These are phyloP conservation scores for Colius striatus DNA, from an alignment of 2,113 vertebrate species.

Conservation along the genomic window DNA sequence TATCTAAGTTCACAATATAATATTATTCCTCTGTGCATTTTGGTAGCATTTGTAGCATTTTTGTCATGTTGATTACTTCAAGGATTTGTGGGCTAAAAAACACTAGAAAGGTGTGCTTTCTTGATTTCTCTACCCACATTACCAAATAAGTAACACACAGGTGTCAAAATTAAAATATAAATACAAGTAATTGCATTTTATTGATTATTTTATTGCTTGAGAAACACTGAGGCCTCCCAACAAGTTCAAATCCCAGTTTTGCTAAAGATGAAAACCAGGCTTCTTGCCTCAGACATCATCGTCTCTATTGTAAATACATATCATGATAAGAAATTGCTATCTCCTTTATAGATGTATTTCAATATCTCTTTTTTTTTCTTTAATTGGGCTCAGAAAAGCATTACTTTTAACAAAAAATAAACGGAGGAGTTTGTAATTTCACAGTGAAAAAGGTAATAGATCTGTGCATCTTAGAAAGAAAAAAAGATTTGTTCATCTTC, in stretches of 20 bases:
- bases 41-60: not conserved
- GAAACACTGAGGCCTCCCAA: not conserved
- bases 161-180: not conserved
- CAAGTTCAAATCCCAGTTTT: not conserved
- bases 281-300: not conserved
- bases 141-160: not conserved
- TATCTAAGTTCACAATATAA: not conserved
- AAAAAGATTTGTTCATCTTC: not conserved
- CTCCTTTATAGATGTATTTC: not conserved
- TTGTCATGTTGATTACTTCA: not conserved
- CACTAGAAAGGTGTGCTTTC: not conserved
- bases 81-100: not conserved
- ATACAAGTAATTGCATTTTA: not conserved
- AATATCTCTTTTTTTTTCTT: not conserved
- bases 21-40: not conserved
- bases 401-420: not conserved
- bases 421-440: not conserved
- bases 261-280: not conserved
- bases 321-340: not conserved
- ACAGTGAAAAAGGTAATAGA: not conserved
- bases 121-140: not conserved
- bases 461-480: not conserved
- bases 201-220: not conserved
- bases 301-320: not conserved
- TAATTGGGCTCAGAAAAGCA: not conserved